These are phyloP conservation scores for Aporophyla lueneburgensis DNA, from an alignment of 2,888 invertebrate species.

Conservation along the genomic window DNA sequence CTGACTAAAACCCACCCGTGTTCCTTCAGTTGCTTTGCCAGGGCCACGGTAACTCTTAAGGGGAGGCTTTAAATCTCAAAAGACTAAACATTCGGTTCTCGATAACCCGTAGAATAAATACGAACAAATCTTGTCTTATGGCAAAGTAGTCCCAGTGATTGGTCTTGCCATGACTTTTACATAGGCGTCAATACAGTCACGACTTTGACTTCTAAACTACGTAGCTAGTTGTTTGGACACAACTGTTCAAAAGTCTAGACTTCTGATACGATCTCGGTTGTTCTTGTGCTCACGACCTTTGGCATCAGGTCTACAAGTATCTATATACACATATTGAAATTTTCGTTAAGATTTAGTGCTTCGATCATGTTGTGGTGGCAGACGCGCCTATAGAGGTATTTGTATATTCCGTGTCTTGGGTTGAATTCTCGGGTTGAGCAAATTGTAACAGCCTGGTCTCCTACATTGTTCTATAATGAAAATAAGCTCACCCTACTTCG, in stretches of 20 bases:
- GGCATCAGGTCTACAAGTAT: background rate
- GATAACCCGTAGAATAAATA: background rate
- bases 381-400: background rate
- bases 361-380: background rate
- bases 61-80: background rate
- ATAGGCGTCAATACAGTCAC: slow-evolving; percentile 20
- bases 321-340: background rate
- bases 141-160: background rate
- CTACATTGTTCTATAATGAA: too few species aligned
- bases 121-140: background rate
- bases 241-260: slow-evolving; percentile 28
- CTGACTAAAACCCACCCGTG: too few species aligned
- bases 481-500: too few species aligned
- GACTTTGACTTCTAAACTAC: background rate
- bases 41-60: too few species aligned
- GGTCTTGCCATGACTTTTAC: slow-evolving; percentile 2
- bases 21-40: too few species aligned
- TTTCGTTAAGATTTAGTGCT: too few species aligned
- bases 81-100: background rate
- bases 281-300: slow-evolving; percentile 1
- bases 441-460: background rate
- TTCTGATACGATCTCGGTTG: slow-evolving; percentile 9
- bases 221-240: slow-evolving; percentile 2
- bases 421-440: background rate
- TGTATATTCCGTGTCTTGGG: too few species aligned